Evolutionary conservation across 2,888 invertebrate genomes (phyloP), one percentile per base, ranked within the genome.

Genomic region (Smittia sp.): DNA sequence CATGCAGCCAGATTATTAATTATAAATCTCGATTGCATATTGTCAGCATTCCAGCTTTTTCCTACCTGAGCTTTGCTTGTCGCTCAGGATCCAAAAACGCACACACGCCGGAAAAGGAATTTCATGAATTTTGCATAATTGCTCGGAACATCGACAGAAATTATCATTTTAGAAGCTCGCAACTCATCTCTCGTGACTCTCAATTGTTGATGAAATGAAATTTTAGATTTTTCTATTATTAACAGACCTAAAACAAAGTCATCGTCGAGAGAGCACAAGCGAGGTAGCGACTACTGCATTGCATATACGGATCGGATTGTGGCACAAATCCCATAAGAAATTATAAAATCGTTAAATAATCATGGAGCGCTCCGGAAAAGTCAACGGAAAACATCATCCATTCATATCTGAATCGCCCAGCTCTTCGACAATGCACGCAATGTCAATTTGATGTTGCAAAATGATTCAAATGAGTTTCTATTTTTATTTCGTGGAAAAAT

Each of bases 21-120:
- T 68, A 68, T 66, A 41, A 66, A 41, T 66, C 66, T 66, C 66
- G 38, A 66, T 66, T 66, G 66, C 66, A 41, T 68, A n/a, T 20
- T 68, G 68, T 68, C 68, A 68, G 68, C 68, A 41, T 24, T 32
- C 22, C 24, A 18, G 32, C 32, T 32, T 32, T 32, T 32, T 32
- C 32, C 32, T 32, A 3, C 32, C 32, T 9, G 32, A 9, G 32
- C 32, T 32, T 32, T 32, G 32, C 9, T 32, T 32, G 32, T 32
- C 15, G 46, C 15, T 46, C 46, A 46, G 46, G 11, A 46, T 46
- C 15, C 15, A 46, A n/a, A 13, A 15, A 18, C 58, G 24, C 9
- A 15, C 18, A 7, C 39, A 41, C 4, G 22, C 68, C 67, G 67
- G 67, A 67, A 67, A 67, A 67, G n/a, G 41, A 32, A 22, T 68